Evolutionary conservation across 2,113 vertebrate species (phyloP), one percentile per base, ranked within the genome.

Genomic region (Tor tambroides): DNA sequence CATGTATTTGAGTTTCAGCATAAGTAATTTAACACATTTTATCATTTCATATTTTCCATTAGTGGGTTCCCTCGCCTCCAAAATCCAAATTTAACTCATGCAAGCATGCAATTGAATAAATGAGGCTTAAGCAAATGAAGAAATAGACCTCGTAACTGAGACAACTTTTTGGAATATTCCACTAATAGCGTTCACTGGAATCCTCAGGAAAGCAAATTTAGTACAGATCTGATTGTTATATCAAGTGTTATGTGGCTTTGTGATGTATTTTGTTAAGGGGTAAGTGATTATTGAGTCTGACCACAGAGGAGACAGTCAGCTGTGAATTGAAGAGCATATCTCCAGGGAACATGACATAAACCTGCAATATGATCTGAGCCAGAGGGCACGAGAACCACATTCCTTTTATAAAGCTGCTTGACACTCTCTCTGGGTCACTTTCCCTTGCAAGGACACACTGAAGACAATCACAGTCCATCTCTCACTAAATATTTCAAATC

Each of bases 311-410:
- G 86, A 85, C 77, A 76, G 80, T 38, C 30, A 61, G 77, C 78
- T 87, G 81, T 84, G 67, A 89, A 86, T 23, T 43, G 26, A 82
- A 80, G 51, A 84, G 43, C 63, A 28, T 7, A 54, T 32, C 67
- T 87, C 78, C 69, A 21, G 41, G 65, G 41, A 86, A 86, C 49
- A 86, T 75, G 75, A 83, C 41, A 84, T 51, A 84, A 71, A 76
- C 15, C 77, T 86, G 69, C 67, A 75, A 84, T 23, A 89, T 46
- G 69, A 87, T 77, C 82, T 63, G 63, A 72, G 76, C 38, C 71
- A 54, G 23, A 41, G 82, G 54, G 41, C 80, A 63, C 26, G 4
- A 75, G 76, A 63, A 43, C 10, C 83, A 77, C 69, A 30, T 51
- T 63, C 75, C 69, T 32, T 79, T 49, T 32, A 51, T 26, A 21